These are phyloP conservation scores for Nannoperca australis DNA, from an alignment of 2,797 vertebrate species.

Conservation along the genomic window DNA sequence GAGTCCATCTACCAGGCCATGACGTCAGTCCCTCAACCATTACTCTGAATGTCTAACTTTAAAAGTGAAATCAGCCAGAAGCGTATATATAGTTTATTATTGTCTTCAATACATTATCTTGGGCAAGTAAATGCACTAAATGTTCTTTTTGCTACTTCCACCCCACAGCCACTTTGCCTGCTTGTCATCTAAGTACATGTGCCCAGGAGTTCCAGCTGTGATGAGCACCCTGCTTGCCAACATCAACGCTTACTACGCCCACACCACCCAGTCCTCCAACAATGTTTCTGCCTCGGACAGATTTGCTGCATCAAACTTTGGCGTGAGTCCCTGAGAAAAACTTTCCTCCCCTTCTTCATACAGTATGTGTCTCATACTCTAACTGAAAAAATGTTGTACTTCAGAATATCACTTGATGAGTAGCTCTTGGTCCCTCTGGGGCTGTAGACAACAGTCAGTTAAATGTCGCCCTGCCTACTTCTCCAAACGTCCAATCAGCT, in stretches of 20 bases:
- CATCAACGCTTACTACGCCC: slow-evolving; percentile 98
- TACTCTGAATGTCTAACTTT: slow-evolving; percentile 10
- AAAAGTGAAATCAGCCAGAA: not conserved
- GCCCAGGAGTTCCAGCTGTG: slow-evolving; percentile 95
- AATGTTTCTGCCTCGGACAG: slow-evolving; percentile 97
- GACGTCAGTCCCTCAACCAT: slow-evolving; percentile 88
- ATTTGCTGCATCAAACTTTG: slow-evolving; percentile 98
- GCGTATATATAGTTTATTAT: not conserved
- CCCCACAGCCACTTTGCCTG: slow-evolving; percentile 94
- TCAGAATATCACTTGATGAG: not conserved
- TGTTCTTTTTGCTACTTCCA: slow-evolving; percentile 22
- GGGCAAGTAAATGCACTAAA: slow-evolving; percentile 25
- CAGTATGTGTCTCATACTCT: not conserved
- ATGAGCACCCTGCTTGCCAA: slow-evolving; percentile 99
- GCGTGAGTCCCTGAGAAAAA: slow-evolving; percentile 86
- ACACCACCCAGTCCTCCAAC: slow-evolving; percentile 95
- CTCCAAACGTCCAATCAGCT: slow-evolving; percentile 48
- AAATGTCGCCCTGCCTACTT: slow-evolving; percentile 32
- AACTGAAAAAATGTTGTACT: slow-evolving; percentile 6
- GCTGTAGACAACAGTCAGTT: slow-evolving; percentile 10
- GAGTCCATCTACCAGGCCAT: slow-evolving; percentile 99
- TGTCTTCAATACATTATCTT: not conserved
- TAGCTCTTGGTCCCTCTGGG: not conserved
- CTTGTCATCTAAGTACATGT: slow-evolving; percentile 99
- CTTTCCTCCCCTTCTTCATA: not conserved